Evolutionary conservation across 2,888 invertebrate species (phyloP).

Genomic region (Azorinus chamasolen): DNA sequence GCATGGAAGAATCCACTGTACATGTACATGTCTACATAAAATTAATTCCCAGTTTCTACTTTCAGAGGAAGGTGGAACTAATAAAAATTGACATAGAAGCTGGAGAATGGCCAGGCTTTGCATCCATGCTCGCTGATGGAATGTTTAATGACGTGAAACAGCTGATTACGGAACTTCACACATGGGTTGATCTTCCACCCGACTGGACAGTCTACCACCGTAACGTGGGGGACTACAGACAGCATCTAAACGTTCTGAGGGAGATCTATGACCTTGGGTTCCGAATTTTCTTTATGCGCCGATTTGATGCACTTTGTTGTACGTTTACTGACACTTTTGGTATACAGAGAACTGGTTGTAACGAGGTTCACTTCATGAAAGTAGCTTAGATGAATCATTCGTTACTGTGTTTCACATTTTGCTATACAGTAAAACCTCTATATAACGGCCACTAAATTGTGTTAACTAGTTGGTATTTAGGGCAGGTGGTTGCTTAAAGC

Average conservation of each 20-base stretch:
- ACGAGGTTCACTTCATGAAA: slow-evolving; percentile 58
- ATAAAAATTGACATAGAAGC: slow-evolving; percentile 58
- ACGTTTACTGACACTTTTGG: slow-evolving; percentile 49
- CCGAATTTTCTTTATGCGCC: slow-evolving; percentile 54
- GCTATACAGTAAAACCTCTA: no score
- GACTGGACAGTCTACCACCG: slow-evolving; percentile 40
- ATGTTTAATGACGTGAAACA: slow-evolving; percentile 50
- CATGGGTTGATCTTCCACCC: slow-evolving; percentile 49
- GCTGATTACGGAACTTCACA: slow-evolving; percentile 58
- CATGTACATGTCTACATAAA: no score
- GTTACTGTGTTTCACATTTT: no score
- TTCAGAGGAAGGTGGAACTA: slow-evolving; percentile 39
- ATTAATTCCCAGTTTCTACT: no score
- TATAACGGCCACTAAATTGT: no score
- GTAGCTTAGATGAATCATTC: no score
- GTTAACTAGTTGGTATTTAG: no score
- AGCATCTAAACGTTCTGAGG: slow-evolving; percentile 45
- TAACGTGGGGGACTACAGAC: slow-evolving; percentile 42
- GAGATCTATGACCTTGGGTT: slow-evolving; percentile 50
- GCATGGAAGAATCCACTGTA: no score
- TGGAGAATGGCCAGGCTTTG: slow-evolving; percentile 52
- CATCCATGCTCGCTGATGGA: slow-evolving; percentile 36
- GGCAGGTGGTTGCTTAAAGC: no score
- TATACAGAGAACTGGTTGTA: slow-evolving; percentile 36
- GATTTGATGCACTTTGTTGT: slow-evolving; percentile 59